A percentile compares a stretch with the other conserved stretches of the same genome.
Evolutionary conservation across 2,888 invertebrate genomes (phyloP).

Genomic region (Phrixothrix hirtus): DNA sequence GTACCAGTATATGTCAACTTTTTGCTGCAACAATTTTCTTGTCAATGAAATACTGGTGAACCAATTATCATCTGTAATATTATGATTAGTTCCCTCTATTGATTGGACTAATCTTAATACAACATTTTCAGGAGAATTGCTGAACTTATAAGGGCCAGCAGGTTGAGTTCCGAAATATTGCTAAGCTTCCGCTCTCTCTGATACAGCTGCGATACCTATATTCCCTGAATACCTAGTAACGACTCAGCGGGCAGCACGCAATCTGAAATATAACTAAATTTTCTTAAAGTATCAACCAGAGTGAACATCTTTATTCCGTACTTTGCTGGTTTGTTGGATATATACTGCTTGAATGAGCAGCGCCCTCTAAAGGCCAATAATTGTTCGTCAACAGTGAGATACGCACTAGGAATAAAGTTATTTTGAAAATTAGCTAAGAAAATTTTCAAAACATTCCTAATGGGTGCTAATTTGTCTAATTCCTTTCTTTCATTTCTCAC

Average conservation of each 20-base stretch:
- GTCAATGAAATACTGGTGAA: constrained; percentile 31
- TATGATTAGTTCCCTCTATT: constrained; percentile 34
- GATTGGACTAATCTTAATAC: constrained; percentile 28
- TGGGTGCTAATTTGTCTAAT: background rate
- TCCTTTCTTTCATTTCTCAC: constrained; percentile 5
- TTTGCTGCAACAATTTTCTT: constrained; percentile 14
- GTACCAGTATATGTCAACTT: constrained; percentile 27
- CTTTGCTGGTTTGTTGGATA: constrained; percentile 41
- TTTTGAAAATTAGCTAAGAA: constrained; percentile 1
- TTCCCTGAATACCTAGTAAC: no score
- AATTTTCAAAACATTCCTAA: background rate
- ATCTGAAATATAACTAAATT: no score
- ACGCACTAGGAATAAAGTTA: constrained; percentile 23
- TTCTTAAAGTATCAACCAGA: constrained; percentile 2
- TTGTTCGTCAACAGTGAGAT: constrained; percentile 28
- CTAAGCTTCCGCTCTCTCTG: constrained; percentile 34
- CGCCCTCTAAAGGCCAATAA: no score
- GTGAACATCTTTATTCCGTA: no score
- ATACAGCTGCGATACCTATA: no score
- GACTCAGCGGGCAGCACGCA: constrained; percentile 30
- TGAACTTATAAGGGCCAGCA: constrained; percentile 30
- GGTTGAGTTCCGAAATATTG: constrained; percentile 39
- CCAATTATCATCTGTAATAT: constrained; percentile 42
- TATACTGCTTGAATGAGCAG: constrained; percentile 43
- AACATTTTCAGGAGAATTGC: constrained; percentile 29